Percentiles rank a stretch among this genome's conserved stretches.
Conservation (phyloP, 2,888 invertebrate genomes). For the Ectobius pallidus region DNA sequence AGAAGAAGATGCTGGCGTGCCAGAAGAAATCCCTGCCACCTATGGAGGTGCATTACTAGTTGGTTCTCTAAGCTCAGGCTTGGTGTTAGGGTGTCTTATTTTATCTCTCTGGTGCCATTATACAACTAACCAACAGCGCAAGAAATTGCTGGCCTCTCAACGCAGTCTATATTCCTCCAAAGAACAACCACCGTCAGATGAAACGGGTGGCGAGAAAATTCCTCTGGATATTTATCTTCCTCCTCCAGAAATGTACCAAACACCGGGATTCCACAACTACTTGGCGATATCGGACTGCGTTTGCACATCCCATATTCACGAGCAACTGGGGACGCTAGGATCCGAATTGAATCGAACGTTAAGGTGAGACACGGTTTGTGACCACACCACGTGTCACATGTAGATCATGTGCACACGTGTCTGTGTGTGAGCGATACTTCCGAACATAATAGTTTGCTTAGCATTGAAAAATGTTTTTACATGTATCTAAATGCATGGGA, state of each 20-base stretch:
- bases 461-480: no score
- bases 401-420: no score
- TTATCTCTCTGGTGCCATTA: slow-evolving; percentile 34
- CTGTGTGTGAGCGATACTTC: no score
- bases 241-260: slow-evolving; percentile 34
- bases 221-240: slow-evolving; percentile 31
- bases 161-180: background rate
- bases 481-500: no score
- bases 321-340: background rate
- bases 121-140: background rate
- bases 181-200: background rate
- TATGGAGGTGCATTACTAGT: slow-evolving; percentile 35
- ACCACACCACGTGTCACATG: no score
- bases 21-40: slow-evolving; percentile 35
- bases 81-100: slow-evolving; percentile 30
- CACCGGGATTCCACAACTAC: slow-evolving; percentile 31
- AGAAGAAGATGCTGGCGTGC: slow-evolving; percentile 26
- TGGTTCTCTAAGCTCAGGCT: slow-evolving; percentile 29
- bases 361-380: no score
- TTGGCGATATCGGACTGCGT: background rate
- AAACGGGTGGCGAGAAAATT: slow-evolving; percentile 29
- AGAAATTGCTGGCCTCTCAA: background rate
- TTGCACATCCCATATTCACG: background rate
- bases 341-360: background rate
- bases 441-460: no score